A percentile compares a stretch with the other conserved stretches of the same genome.
Conservation (phyloP, 2,113 vertebrate genomes). For the Manacus vitellinus region DNA sequence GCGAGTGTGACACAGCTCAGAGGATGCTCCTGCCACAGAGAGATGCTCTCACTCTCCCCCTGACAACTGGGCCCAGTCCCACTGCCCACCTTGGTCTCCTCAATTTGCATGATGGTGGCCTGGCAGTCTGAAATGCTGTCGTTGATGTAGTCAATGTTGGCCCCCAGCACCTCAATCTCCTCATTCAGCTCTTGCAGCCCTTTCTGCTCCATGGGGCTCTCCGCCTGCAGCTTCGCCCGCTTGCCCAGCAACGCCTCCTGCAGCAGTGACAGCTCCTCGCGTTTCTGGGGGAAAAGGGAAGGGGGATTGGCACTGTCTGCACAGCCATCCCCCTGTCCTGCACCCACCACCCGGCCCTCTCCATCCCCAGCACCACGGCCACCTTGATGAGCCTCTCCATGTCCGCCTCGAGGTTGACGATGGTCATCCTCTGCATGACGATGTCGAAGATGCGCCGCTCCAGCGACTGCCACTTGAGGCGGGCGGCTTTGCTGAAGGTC, state of each 20-base stretch:
- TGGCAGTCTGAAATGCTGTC: conserved; percentile 96
- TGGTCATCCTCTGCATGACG: conserved; percentile 97
- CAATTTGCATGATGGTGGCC: conserved; percentile 96
- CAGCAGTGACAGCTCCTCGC: conserved; percentile 91
- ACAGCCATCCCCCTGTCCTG: rapidly evolving
- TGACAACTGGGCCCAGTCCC: neutral
- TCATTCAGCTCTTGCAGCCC: conserved; percentile 90
- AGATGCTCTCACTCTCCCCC: neutral
- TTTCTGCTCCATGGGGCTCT: conserved; percentile 85
- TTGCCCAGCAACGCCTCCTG: conserved; percentile 88
- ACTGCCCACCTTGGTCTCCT: conserved; percentile 88
- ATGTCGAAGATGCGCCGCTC: conserved; percentile 91
- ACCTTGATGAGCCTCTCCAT: conserved; percentile 98
- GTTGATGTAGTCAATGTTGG: conserved; percentile 97
- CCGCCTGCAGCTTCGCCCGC: conserved; percentile 81
- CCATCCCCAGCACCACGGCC: neutral
- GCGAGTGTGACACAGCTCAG: neutral
- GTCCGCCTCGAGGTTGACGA: conserved; percentile 90
- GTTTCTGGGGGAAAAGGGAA: conserved; percentile 80
- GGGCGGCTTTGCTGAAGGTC: conserved; percentile 87
- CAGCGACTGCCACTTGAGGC: conserved; percentile 93
- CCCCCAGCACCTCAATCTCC: conserved; percentile 92
- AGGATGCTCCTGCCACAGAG: neutral
- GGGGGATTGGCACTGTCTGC: neutral
- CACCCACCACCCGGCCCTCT: neutral